Conservation (phyloP, 2,113 vertebrate genomes). For the Oncorhynchus nerka region DNA sequence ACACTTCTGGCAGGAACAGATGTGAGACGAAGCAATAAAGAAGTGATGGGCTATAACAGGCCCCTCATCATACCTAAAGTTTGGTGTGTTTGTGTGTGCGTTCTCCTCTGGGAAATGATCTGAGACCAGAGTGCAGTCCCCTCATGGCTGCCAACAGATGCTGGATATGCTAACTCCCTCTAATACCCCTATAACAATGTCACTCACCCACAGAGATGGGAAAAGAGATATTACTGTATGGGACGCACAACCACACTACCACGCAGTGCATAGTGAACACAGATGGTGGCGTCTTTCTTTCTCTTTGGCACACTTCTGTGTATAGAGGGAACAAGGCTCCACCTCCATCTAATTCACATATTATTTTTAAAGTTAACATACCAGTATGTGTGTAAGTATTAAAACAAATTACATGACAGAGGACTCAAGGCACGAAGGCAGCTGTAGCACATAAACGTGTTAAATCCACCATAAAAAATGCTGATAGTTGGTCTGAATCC, state of each 20-base stretch:
- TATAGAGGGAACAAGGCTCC: neutral
- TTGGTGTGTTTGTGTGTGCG: neutral
- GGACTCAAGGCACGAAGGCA: neutral
- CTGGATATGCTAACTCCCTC: neutral
- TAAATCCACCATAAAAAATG: neutral
- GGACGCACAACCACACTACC: neutral
- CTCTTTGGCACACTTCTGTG: neutral
- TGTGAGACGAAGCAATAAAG: constrained; percentile 26
- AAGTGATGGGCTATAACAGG: constrained; percentile 1
- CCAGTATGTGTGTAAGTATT: neutral
- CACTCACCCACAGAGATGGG: neutral
- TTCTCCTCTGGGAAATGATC: constrained; percentile 20
- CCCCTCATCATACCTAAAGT: neutral
- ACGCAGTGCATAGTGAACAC: neutral
- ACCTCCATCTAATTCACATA: neutral
- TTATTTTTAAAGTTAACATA: too few species aligned
- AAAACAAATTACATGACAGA: neutral
- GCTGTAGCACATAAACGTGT: neutral
- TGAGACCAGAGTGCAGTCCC: neutral
- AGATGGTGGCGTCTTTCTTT: neutral
- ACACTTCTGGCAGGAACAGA: constrained; percentile 21
- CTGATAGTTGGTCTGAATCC: neutral
- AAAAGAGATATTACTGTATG: neutral
- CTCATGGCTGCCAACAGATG: neutral
- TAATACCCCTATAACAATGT: neutral